Evolutionary conservation across 2,113 vertebrate genomes (phyloP).

Genomic region (Corynorhinus townsendii): DNA sequence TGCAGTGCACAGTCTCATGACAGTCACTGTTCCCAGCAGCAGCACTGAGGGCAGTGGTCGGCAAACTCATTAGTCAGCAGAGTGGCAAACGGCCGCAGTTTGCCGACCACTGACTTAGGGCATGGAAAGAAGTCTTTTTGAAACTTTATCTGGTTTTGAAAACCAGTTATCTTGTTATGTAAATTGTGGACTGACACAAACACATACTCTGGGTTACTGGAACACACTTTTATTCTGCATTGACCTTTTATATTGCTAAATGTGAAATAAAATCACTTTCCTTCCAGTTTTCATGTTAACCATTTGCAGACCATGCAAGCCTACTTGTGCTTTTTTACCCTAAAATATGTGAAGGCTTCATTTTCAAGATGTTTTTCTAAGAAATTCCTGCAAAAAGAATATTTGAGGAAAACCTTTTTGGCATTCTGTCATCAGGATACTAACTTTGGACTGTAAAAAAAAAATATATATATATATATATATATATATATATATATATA

Average conservation of each 20-base stretch:
- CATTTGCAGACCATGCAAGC: background rate
- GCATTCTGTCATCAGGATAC: background rate
- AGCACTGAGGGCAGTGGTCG: slow-evolving; percentile 36
- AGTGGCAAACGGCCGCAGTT: too few relatives aligned
- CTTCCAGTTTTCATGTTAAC: slow-evolving; percentile 49
- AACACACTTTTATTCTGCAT: background rate
- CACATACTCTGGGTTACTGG: slow-evolving; percentile 56
- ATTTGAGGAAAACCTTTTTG: slow-evolving; percentile 13
- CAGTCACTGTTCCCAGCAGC: slow-evolving; percentile 64
- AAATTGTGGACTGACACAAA: slow-evolving; percentile 66
- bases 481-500: background rate
- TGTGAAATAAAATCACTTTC: slow-evolving; percentile 75
- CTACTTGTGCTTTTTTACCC: slow-evolving; percentile 11
- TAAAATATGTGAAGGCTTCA: slow-evolving; percentile 14
- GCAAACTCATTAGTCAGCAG: too few relatives aligned
- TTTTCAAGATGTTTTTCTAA: slow-evolving; percentile 28
- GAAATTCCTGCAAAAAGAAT: slow-evolving; percentile 22
- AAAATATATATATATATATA: too few relatives aligned
- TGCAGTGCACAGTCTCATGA: slow-evolving; percentile 47
- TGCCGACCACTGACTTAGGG: slow-evolving; percentile 17
- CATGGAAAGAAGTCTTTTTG: slow-evolving; percentile 74
- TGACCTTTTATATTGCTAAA: slow-evolving; percentile 61
- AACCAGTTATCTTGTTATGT: slow-evolving; percentile 65
- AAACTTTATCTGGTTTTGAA: slow-evolving; percentile 75
- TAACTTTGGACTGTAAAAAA: slow-evolving; percentile 23